Conservation (phyloP, 2,888 invertebrate species). For the Spisula subtruncata region DNA sequence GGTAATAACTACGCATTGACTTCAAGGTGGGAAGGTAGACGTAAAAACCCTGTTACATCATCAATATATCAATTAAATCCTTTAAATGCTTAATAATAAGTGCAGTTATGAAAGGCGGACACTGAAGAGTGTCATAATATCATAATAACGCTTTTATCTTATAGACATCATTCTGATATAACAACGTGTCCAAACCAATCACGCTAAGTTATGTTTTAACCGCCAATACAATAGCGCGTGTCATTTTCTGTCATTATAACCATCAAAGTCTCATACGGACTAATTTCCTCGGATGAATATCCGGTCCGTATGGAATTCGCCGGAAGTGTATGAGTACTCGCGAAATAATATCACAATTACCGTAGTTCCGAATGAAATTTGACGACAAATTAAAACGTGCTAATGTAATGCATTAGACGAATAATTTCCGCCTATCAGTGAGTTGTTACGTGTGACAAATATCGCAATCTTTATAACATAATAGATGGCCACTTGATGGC, state of each 20-base stretch:
- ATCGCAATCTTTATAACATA: neutral
- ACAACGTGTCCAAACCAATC: too few relatives aligned
- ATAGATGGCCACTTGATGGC: too few relatives aligned
- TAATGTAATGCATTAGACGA: slow-evolving; percentile 34
- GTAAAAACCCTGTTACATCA: too few relatives aligned
- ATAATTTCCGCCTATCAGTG: slow-evolving; percentile 33
- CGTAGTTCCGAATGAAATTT: slow-evolving; percentile 29
- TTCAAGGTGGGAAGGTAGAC: too few relatives aligned
- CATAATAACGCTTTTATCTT: too few relatives aligned
- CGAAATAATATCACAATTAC: slow-evolving; percentile 31
- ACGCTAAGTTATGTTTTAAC: too few relatives aligned
- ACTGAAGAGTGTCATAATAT: too few relatives aligned
- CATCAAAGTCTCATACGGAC: slow-evolving; percentile 2
- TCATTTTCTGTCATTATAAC: neutral
- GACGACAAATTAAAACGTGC: slow-evolving; percentile 33
- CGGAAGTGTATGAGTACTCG: slow-evolving; percentile 42
- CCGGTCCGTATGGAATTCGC: slow-evolving; percentile 34
- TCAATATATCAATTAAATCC: too few relatives aligned
- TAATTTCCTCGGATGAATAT: slow-evolving; percentile 38
- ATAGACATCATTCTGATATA: too few relatives aligned
- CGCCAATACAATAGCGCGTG: neutral
- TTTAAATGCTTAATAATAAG: too few relatives aligned
- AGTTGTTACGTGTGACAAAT: neutral
- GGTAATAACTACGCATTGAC: too few relatives aligned
- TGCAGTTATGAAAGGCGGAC: too few relatives aligned